phyloP scores from a whole-genome alignment of 2,888 invertebrate species.

The Clunio marinus region DNA sequence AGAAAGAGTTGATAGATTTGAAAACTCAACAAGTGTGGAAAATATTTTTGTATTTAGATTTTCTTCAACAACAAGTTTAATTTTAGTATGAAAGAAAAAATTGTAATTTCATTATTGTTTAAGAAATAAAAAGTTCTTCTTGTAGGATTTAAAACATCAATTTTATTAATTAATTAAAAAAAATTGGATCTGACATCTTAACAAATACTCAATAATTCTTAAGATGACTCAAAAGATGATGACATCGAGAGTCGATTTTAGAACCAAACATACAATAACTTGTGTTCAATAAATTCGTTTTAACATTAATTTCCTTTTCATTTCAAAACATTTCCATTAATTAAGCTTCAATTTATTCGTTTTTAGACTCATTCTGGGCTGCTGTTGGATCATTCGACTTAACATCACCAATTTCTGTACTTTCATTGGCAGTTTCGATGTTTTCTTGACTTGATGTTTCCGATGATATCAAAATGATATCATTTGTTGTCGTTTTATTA shows the following conservation, averaged over 20 bases:
- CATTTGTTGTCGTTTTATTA: neutral
- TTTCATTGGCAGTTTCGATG: neutral
- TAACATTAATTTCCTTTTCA: neutral
- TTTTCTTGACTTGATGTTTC: neutral
- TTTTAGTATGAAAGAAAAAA: too few relatives aligned
- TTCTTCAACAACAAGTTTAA: too few relatives aligned
- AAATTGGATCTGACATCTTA: constrained; percentile 3
- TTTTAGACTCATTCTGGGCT: neutral
- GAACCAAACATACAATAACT: neutral
- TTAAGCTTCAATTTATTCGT: neutral
- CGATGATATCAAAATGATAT: neutral
- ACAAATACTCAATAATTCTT: neutral
- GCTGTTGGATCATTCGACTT: neutral
- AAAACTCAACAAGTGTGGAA: too few relatives aligned
- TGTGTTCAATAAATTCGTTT: constrained; percentile 18
- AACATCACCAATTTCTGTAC: neutral
- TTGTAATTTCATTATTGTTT: too few relatives aligned
- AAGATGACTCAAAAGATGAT: neutral
- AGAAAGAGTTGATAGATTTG: too few relatives aligned
- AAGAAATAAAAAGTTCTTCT: too few relatives aligned
- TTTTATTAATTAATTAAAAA: neutral
- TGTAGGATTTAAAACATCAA: constrained; percentile 21
- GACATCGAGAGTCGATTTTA: neutral
- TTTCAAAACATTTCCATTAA: too few relatives aligned
- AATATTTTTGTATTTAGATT: too few relatives aligned